These are phyloP conservation scores for Zosterops pallidus DNA, from an alignment of 2,113 vertebrate species.

Conservation along the genomic window DNA sequence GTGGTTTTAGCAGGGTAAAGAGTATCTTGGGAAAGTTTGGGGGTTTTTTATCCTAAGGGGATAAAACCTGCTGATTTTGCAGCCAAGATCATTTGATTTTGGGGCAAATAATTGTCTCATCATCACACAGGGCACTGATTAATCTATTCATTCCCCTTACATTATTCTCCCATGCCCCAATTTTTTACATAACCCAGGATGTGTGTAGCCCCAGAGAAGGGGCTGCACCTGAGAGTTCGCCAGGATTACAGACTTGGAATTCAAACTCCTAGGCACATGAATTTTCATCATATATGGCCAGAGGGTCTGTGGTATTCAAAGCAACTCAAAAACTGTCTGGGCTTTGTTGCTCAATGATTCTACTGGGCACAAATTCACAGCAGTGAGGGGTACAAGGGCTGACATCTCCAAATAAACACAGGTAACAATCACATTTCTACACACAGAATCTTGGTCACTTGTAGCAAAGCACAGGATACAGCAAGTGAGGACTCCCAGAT, in stretches of 20 bases:
- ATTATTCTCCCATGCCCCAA: background rate
- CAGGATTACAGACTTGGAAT: background rate
- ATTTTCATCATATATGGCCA: background rate
- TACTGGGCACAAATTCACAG: background rate
- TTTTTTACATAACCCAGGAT: background rate
- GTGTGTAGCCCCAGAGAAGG: background rate
- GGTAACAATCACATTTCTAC: background rate
- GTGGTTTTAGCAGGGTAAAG: background rate
- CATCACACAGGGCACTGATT: background rate
- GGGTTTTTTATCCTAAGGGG: background rate
- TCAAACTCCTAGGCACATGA: background rate
- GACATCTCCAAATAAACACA: background rate
- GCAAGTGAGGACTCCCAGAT: background rate
- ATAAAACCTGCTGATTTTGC: background rate
- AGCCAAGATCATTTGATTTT: rapidly evolving
- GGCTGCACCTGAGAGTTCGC: background rate
- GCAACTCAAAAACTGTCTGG: background rate
- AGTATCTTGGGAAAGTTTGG: background rate
- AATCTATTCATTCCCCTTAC: background rate
- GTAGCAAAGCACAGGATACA: background rate
- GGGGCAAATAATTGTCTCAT: background rate
- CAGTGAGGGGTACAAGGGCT: background rate
- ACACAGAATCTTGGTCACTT: background rate
- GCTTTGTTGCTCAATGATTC: background rate
- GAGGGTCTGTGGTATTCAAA: background rate